phyloP scores from a whole-genome alignment of 2,888 invertebrate species.

The Torymus texanus region DNA sequence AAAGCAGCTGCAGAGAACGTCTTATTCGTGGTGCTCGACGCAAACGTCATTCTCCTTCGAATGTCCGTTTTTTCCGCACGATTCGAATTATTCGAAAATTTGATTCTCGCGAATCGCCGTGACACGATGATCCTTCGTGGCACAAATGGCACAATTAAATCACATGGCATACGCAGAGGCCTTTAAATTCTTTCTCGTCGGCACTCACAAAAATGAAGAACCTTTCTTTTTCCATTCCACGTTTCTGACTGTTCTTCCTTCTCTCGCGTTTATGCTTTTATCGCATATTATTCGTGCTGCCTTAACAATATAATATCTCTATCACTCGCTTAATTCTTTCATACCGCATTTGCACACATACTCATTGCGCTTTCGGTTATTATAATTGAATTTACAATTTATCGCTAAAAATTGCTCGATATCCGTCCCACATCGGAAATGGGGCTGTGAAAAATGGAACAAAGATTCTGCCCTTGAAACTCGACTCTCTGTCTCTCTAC shows the following conservation, averaged over 20 bases:
- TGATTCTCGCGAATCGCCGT: slow-evolving; percentile 48
- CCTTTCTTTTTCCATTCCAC: background rate
- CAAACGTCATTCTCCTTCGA: background rate
- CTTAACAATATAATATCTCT: background rate
- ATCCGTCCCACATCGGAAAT: background rate
- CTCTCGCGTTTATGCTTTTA: background rate
- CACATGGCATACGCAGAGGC: slow-evolving; percentile 64
- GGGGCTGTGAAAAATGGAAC: background rate
- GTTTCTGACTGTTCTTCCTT: background rate
- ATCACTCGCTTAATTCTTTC: background rate
- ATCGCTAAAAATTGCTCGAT: slow-evolving; percentile 24
- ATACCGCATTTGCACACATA: background rate
- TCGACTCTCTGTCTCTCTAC: background rate
- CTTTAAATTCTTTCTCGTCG: slow-evolving; percentile 47
- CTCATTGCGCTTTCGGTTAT: background rate
- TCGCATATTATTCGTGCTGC: background rate
- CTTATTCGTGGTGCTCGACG: background rate
- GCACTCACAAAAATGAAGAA: background rate
- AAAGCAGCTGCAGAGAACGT: background rate
- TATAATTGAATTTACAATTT: slow-evolving; percentile 17
- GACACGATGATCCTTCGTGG: slow-evolving; percentile 58
- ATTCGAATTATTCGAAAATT: slow-evolving; percentile 39
- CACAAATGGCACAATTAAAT: slow-evolving; percentile 72
- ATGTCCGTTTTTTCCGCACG: background rate
- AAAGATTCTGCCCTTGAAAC: background rate